A percentile compares a stretch with the other conserved stretches of the same genome.
phyloP scores from a whole-genome alignment of 2,113 vertebrate genomes.

The Malurus cyaneus region DNA sequence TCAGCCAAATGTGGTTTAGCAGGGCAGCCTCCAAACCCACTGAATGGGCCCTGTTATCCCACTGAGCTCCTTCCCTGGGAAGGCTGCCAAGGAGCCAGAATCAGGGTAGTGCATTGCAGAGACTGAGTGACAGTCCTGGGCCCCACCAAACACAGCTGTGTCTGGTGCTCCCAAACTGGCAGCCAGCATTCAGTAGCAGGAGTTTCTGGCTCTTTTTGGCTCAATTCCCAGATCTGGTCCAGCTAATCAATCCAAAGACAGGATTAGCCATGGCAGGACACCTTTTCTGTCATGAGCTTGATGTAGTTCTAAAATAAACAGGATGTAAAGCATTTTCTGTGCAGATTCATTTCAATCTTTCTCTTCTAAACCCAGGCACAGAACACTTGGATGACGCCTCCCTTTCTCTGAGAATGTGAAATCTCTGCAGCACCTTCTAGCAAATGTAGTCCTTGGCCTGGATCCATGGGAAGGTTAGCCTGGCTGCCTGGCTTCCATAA shows the following conservation, averaged over 20 bases:
- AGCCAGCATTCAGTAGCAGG: background rate
- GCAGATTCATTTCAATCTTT: background rate
- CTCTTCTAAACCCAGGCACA: background rate
- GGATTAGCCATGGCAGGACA: background rate
- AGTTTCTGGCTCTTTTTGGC: background rate
- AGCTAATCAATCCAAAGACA: background rate
- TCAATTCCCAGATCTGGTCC: background rate
- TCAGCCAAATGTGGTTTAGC: background rate
- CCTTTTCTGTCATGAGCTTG: background rate
- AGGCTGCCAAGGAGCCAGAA: background rate
- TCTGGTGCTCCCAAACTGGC: accelerated
- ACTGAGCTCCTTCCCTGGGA: background rate
- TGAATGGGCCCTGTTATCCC: background rate
- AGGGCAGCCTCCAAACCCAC: background rate
- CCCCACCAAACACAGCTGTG: background rate
- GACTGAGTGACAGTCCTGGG: background rate
- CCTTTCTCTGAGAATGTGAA: background rate
- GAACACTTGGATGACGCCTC: background rate
- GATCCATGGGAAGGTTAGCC: background rate
- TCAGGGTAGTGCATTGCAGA: background rate
- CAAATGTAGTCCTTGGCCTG: background rate
- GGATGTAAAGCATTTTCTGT: background rate
- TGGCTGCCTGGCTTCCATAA: background rate
- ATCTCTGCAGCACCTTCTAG: background rate
- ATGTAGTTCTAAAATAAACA: background rate